A percentile compares a stretch with the other conserved stretches of the same genome.
Conservation (phyloP, 1,140 invertebrate species). For the Neodiprion virginianus region DNA sequence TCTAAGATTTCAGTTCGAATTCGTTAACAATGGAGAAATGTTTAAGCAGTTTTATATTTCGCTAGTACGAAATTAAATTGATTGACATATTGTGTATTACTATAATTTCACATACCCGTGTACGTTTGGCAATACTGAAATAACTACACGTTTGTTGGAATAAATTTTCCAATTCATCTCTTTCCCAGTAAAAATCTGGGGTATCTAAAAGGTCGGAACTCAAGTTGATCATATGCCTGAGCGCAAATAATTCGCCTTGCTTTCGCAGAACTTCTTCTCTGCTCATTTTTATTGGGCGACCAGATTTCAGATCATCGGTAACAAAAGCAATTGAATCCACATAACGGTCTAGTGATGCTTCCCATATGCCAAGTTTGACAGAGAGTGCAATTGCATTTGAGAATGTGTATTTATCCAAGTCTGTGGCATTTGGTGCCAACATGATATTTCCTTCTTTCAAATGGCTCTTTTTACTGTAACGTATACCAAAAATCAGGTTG, state of each 20-base stretch:
- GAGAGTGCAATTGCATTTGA: slow-evolving; percentile 92
- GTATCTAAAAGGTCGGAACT: slow-evolving; percentile 93
- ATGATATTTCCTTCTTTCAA: slow-evolving; percentile 63
- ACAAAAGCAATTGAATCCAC: slow-evolving; percentile 84
- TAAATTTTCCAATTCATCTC: slow-evolving; percentile 83
- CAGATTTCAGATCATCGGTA: slow-evolving; percentile 80
- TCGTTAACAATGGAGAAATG: no score
- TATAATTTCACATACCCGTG: slow-evolving; percentile 65
- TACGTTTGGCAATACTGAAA: slow-evolving; percentile 84
- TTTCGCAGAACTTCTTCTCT: slow-evolving; percentile 82
- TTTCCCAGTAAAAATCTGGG: slow-evolving; percentile 97
- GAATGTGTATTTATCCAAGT: slow-evolving; percentile 79
- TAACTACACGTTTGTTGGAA: slow-evolving; percentile 83
- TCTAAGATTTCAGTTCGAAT: background rate
- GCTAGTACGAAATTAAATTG: slow-evolving; percentile 14
- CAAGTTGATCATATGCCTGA: slow-evolving; percentile 89
- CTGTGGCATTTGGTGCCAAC: slow-evolving; percentile 55
- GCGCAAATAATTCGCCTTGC: slow-evolving; percentile 88
- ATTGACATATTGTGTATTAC: background rate
- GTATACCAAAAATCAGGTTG: slow-evolving; percentile 13
- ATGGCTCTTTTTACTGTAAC: slow-evolving; percentile 54
- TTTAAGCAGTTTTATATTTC: no score
- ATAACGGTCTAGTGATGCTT: slow-evolving; percentile 82
- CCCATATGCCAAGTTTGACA: slow-evolving; percentile 93
- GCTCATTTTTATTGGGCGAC: slow-evolving; percentile 72